Percentiles rank a stretch among this genome's conserved stretches.
Evolutionary conservation across 37 sponge, comb jelly and placozoan genomes (phyloP).

Genomic region (Crambe crambe): DNA sequence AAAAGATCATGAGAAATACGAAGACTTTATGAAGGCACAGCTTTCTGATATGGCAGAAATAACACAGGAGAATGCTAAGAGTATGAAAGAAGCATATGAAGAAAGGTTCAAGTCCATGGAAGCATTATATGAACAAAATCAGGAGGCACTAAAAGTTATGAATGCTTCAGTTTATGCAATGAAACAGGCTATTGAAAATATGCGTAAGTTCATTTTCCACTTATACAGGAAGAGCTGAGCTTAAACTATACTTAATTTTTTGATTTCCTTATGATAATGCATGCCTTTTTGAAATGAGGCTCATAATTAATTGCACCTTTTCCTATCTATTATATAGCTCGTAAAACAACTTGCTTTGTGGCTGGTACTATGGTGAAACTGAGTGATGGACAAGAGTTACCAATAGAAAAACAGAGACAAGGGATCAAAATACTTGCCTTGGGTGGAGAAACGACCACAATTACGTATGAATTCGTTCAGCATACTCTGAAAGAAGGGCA

Average conservation of each 20-base stretch:
- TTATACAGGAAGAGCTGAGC: background rate
- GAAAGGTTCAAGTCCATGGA: background rate
- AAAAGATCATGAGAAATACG: background rate
- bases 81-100: background rate
- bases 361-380: too few relatives aligned
- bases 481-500: background rate
- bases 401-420: too few relatives aligned
- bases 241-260: too few relatives aligned
- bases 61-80: background rate
- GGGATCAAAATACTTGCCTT: too few relatives aligned
- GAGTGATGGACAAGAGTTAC: too few relatives aligned
- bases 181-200: background rate
- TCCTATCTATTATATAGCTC: too few relatives aligned
- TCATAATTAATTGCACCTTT: too few relatives aligned
- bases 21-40: constrained; percentile 18
- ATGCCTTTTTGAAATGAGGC: too few relatives aligned
- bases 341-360: too few relatives aligned
- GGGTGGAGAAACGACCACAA: constrained; percentile 17
- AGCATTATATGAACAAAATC: background rate
- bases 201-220: background rate
- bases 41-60: constrained; percentile 1
- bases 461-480: constrained; percentile 5
- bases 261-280: too few relatives aligned
- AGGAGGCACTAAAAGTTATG: background rate
- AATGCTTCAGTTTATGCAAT: background rate